phyloP scores from a whole-genome alignment of 1,140 invertebrate species.

The Agraylea sexmaculata region DNA sequence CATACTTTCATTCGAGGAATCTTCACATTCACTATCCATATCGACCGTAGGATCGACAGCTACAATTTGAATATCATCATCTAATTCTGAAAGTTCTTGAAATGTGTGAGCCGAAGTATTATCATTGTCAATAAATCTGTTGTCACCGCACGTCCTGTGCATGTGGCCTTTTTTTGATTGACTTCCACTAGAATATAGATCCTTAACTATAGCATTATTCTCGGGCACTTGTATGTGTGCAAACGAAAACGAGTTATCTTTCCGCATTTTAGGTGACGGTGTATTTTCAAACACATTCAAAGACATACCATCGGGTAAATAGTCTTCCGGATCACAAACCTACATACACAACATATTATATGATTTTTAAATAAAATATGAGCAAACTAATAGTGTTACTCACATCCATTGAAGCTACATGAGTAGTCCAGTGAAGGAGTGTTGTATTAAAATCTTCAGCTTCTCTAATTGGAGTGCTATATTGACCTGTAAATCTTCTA shows the following conservation, averaged over 20 bases:
- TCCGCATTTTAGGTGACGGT: conserved; percentile 6
- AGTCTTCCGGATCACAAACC: no score
- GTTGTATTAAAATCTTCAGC: no score
- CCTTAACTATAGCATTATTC: not conserved
- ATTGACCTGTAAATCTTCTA: no score
- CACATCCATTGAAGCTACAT: no score
- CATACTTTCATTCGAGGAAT: not conserved
- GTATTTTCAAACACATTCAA: conserved; percentile 8
- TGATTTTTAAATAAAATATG: no score
- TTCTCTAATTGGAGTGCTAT: no score
- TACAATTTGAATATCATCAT: no score
- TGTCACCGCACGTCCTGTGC: conserved; percentile 11
- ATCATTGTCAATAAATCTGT: conserved; percentile 19
- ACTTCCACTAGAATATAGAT: not conserved
- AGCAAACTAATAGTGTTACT: no score
- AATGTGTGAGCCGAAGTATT: conserved; percentile 10
- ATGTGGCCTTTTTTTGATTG: not conserved
- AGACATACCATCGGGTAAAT: no score
- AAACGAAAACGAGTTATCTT: conserved; percentile 11
- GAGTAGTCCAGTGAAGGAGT: no score
- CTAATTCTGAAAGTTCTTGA: no score
- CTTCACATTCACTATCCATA: conserved; percentile 1
- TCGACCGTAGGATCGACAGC: not conserved
- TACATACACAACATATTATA: no score
- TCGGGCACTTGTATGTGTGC: conserved; percentile 2